Evolutionary conservation across 1,140 invertebrate species (phyloP), one percentile per base, ranked within the genome.

Genomic region (Brachionus asplanchnoidis): DNA sequence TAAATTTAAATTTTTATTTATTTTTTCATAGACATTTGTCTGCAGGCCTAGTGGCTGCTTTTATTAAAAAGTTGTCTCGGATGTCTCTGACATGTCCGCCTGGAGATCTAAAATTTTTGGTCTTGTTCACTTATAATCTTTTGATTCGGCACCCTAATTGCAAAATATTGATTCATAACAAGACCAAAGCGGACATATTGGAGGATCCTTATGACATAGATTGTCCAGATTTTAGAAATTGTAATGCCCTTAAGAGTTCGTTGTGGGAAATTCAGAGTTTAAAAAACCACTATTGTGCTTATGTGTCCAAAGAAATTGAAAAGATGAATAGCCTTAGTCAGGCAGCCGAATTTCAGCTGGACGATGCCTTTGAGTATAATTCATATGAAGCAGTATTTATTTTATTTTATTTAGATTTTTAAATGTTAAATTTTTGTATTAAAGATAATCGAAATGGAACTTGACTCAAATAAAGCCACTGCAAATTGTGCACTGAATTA

Each of bases 11-110:
- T 77, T 75, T 50, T 66, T 86, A 85, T 77, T 85, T 87, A 90
- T n/a, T 91, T 26, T 88, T n/a, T 53, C 7, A 17, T 7, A 95
- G 94, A 0, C 95, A 98, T 91, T 91, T 99, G 85, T 95, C 96
- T 0, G 94, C 96, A 87, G 93, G 93, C 86, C 88, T 98, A 79
- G 95, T 97, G 8, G 97, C 95, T 0, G 95, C 96, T 3, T 99
- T 98, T 90, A 93, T 93, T 3, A 99, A 99, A 90, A 93, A 94
- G 80, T 89, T 97, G 50, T 92, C 95, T 0, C 92, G 96, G 9
- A 90, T 98, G 46, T 92, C 93, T 12, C 90, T 99, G 3, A 90
- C 93, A 28, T 95, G 95, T 26, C 93, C 94, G 17, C 92, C 94
- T 0, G 93, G 94, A 85, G 94, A 95, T 88, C 92, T 95, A 23